Base-by-base conservation (phyloP, 92 coral and sea anemone species). In the Plumapathes pennacea region DNA sequence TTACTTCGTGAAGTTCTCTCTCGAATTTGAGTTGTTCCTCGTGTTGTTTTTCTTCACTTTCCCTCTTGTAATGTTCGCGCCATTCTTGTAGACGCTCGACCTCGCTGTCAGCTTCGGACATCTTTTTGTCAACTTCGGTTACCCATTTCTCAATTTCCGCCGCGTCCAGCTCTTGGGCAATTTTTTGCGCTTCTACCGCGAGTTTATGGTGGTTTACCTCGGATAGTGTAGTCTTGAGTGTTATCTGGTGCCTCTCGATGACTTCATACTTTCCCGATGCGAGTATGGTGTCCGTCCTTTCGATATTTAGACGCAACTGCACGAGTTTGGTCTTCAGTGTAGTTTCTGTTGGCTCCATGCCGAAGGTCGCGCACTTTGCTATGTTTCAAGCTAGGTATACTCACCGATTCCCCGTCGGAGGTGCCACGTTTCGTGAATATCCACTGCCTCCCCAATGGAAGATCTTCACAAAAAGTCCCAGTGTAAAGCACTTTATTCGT, bases 11-110 rank as follows among this genome's bases (percentile, higher is more conserved):
- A 3, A 81, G 48, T 47, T 55, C 53, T 10, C 62, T 46, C 27
- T 81, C 77, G 43, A 65, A 72, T 17, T 73, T 57, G 21, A 66
- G 57, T 52, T 67, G 66, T 32, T 60, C 71, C 32, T 72, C 72
- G 21, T 38, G 74, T 29, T 60, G 39, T 19, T 8, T 38, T 26
- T 7, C 10, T 6, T 20, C 49, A 0, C 0, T 11, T 39, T 14
- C 33, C n/a, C 42, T 36, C 23, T 26, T 47, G 29, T 6, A 39
- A 21, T 40, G 48, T 9, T 57, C 64, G 0, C 38, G 31, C 67
- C 65, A 27, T 2, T 12, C 18, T 21, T 43, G 41, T 3, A 67
- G 32, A n/a, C 2, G 23, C 46, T 25, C 63, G 0, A 66, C 47
- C 22, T 51, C 58, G 22, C 50, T 30, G 53, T 76, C 64, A 2